A percentile compares a stretch with the other conserved stretches of the same genome.
phyloP scores from a whole-genome alignment of 1,140 invertebrate species.

The Drosophila virilis region DNA sequence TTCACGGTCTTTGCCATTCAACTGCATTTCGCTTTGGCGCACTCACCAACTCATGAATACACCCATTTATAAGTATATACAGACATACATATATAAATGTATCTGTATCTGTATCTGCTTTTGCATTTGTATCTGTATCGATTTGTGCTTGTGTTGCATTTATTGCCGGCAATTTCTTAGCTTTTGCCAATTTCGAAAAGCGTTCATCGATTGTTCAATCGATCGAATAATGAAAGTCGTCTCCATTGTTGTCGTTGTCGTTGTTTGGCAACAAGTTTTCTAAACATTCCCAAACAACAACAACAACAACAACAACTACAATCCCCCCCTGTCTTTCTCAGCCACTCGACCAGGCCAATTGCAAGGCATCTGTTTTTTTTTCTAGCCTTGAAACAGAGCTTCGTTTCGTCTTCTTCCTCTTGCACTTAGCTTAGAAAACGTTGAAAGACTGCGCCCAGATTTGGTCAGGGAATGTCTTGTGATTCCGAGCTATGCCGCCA shows the following conservation, averaged over 20 bases:
- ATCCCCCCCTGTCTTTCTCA: neutral
- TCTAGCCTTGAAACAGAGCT: neutral
- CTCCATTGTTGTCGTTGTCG: constrained; percentile 3
- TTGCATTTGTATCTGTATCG: neutral
- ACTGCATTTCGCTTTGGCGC: constrained; percentile 16
- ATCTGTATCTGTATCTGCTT: neutral
- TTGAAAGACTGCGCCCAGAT: neutral
- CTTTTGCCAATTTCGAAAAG: constrained; percentile 50
- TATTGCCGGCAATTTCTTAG: constrained; percentile 47
- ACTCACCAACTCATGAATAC: constrained; percentile 7
- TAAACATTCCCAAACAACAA: constrained; percentile 33
- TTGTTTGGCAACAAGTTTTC: constrained; percentile 51
- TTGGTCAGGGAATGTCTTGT: constrained; percentile 22
- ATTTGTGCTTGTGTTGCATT: constrained; percentile 18
- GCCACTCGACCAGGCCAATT: constrained; percentile 4
- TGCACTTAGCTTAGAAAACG: constrained; percentile 13
- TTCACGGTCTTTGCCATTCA: constrained; percentile 49
- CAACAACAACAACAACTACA: constrained; percentile 18
- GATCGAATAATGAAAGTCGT: constrained; percentile 70
- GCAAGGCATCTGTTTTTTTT: neutral
- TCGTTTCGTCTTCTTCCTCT: neutral
- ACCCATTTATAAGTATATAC: constrained; percentile 1
- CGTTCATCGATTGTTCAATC: constrained; percentile 58
- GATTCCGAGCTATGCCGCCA: constrained; percentile 29
- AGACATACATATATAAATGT: neutral